Conservation (phyloP, 2,888 invertebrate species). For the Frankliniella fusca region DNA sequence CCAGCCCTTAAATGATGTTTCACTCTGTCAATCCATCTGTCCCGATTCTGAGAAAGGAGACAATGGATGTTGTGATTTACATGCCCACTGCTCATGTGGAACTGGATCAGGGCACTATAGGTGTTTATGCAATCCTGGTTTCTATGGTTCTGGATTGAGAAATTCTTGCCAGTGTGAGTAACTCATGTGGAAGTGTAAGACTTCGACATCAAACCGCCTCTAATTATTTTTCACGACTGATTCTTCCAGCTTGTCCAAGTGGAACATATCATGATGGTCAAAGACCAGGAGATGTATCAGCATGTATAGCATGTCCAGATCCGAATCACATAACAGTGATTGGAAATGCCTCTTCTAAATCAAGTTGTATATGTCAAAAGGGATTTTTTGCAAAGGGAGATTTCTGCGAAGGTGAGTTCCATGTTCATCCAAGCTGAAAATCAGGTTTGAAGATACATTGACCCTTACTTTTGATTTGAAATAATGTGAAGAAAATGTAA, state of each 20-base stretch:
- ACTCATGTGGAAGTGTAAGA: constrained; percentile 18
- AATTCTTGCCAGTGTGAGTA: constrained; percentile 57
- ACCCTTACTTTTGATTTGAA: too few species aligned
- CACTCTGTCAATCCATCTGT: constrained; percentile 56
- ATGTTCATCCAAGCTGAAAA: too few species aligned
- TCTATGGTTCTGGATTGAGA: constrained; percentile 59
- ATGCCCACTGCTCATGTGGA: constrained; percentile 62
- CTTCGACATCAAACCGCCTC: constrained; percentile 1
- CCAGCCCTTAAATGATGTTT: constrained; percentile 49
- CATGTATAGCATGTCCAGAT: constrained; percentile 58
- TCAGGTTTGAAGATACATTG: too few species aligned
- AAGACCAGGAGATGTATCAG: constrained; percentile 54
- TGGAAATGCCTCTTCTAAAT: constrained; percentile 53
- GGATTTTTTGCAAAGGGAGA: constrained; percentile 55
- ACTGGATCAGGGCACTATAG: constrained; percentile 64
- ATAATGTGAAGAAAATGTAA: neutral
- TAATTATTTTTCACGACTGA: neutral
- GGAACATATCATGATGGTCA: constrained; percentile 55
- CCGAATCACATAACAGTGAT: constrained; percentile 56
- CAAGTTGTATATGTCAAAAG: constrained; percentile 58
- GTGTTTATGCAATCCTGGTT: constrained; percentile 63
- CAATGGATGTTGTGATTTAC: constrained; percentile 57
- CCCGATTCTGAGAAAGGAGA: constrained; percentile 38
- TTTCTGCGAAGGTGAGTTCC: constrained; percentile 55
- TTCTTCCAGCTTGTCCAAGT: constrained; percentile 57